Percentiles rank a stretch among this genome's conserved stretches.
These are phyloP conservation scores for Atta colombica DNA, from an alignment of 1,140 invertebrate genomes.

Conservation along the genomic window DNA sequence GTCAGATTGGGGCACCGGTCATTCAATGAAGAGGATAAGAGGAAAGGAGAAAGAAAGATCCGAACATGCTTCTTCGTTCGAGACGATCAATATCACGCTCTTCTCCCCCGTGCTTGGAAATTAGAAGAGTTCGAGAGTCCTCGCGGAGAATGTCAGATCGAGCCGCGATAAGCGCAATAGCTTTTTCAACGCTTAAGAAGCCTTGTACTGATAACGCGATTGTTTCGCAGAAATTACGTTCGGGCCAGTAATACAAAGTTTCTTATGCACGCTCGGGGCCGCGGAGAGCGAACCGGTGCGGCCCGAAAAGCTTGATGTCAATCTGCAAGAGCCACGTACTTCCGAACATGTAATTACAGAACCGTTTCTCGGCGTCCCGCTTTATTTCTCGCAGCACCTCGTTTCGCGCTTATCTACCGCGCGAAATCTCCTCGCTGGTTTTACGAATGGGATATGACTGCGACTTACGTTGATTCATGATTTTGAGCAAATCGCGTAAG, in stretches of 20 bases:
- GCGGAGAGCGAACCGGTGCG: not conserved
- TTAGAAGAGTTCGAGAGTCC: slow-evolving; percentile 55
- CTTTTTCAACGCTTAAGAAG: slow-evolving; percentile 50
- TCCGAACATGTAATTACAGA: slow-evolving; percentile 64
- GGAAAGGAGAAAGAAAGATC: not conserved
- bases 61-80: not conserved
- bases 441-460: slow-evolving; percentile 40
- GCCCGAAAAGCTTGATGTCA: slow-evolving; percentile 60
- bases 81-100: slow-evolving; percentile 55
- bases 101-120: slow-evolving; percentile 22
- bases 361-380: slow-evolving; percentile 56
- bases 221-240: slow-evolving; percentile 52
- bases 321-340: slow-evolving; percentile 56
- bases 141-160: slow-evolving; percentile 55
- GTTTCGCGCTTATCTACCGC: slow-evolving; percentile 57
- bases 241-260: slow-evolving; percentile 52
- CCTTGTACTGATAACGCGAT: slow-evolving; percentile 52
- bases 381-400: slow-evolving; percentile 59
- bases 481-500: slow-evolving; percentile 2
- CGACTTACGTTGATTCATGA: slow-evolving; percentile 30
- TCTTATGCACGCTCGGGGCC: slow-evolving; percentile 48
- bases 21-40: not conserved
- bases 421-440: slow-evolving; percentile 42
- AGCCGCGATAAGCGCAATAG: slow-evolving; percentile 51
- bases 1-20: not conserved